Percentiles rank a stretch among this genome's conserved stretches.
Conservation (phyloP, 2,888 invertebrate genomes). For the Tenthredo notha region DNA sequence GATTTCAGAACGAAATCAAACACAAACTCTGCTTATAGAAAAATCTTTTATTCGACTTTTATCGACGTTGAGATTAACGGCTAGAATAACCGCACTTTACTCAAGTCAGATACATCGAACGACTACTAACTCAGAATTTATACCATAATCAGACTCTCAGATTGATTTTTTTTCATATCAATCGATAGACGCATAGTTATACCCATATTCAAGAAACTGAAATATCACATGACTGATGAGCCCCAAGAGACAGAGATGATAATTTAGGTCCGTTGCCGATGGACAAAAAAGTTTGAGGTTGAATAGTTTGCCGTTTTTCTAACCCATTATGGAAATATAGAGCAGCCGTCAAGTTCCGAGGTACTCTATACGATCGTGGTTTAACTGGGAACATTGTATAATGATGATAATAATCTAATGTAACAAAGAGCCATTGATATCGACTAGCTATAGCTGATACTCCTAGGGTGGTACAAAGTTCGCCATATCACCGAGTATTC, state of each 20-base stretch:
- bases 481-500: background rate
- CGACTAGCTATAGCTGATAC: background rate
- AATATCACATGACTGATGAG: background rate
- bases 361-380: background rate
- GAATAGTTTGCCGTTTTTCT: background rate
- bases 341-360: background rate
- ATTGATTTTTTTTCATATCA: background rate
- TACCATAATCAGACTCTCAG: background rate
- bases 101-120: background rate
- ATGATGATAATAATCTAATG: background rate
- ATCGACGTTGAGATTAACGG: background rate
- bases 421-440: slow-evolving; percentile 8
- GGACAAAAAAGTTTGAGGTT: background rate
- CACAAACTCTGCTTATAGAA: background rate
- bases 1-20: background rate
- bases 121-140: background rate
- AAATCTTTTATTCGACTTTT: background rate
- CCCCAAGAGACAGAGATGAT: background rate
- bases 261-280: background rate
- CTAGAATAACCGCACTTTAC: background rate
- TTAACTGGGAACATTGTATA: background rate
- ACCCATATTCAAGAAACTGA: background rate
- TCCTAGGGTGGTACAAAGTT: background rate
- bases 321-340: background rate
- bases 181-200: background rate